Base-by-base conservation (phyloP, 1,140 invertebrate species). In the Ctenoplectra terminalis region DNA sequence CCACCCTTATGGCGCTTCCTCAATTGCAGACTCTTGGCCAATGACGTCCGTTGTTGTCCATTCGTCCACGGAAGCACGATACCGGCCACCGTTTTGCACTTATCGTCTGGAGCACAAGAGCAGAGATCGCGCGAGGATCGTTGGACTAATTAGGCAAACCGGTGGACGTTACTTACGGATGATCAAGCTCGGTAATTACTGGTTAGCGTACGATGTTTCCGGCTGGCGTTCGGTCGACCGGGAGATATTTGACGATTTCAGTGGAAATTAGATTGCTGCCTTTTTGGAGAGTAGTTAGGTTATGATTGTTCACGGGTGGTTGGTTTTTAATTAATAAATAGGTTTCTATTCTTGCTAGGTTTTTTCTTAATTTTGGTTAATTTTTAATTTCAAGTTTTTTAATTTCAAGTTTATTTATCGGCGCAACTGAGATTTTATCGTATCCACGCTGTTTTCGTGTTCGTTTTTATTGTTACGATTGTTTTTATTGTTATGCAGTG, bases 1-100 rank as follows among this genome's bases (percentile, higher is more conserved):
- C 70, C 60, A 66, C 50, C 66, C 60, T 56, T 58, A 46, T 17
- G 40, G 67, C 15, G 54, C 26, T 63, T 43, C 63, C 72, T 70
- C 74, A 34, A 78, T 82, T 82, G 63, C 50, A 37, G 63, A 37
- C 63, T 78, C 69, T 67, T 64, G n/a, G 20, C 58, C 72, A 81
- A 63, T 40, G 79, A 78, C 43, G 67, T 40, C 23, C 43, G 56
- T 26, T 17, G 50, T 67, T 85, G 15, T 63, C 23, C 43, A 67
- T 85, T 74, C 63, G 63, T 77, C 31, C n/a, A 37, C 20, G 60
- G 70, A 76, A 46, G n/a, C 54, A 23, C 43, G 46, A 80, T 64
- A 54, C 31, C n/a, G 3, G 11, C 17, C n/a, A 13, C 2, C 58
- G 58, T 48, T 63, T 50, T 17, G 26, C 26, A 46, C 70, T 66